Base-by-base conservation (phyloP, 2,113 vertebrate species). In the Peromyscus leucopus region DNA sequence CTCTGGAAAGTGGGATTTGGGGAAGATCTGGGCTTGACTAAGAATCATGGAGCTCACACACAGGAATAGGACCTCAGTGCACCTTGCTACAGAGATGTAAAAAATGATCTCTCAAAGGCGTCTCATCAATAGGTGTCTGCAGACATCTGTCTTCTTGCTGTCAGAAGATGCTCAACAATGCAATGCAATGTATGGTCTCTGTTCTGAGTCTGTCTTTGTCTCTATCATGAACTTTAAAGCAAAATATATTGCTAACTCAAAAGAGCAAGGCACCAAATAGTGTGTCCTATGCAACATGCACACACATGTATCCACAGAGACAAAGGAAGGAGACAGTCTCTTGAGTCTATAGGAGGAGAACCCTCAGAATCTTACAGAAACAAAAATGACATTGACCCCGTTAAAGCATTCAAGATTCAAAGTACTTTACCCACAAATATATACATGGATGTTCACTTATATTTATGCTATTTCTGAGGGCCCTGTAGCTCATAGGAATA, bases 21-120 rank as follows among this genome's bases (percentile, higher is more conserved):
- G 90, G 46, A 95, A 96, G 21, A 42, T 10, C 16, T 75, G 57
- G 19, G 24, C 57, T 88, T 96, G 74, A 1, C n/a, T 91, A 71
- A 91, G 42, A 80, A 46, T 76, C 46, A 89, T 59, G n/a, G 42
- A 79, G 48, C 75, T 89, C 74, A 48, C 3, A 33, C 12, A 57
- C 11, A 61, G 3, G 19, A 87, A 26, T 67, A 26, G 33, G 33
- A 61, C 19, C 0, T 11, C 89, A 26, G 8, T 67, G 59, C 46
- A 72, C 16, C 7, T 83, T 65, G 2, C 5, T 33, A 24, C 15
- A 72, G 7, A 89, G 61, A 72, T 86, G 63, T 87, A 24, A 51
- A 51, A n/a, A 42, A 39, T 3, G 39, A 61, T 8, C 33, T 16
- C 7, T 36, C 26, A 42, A 39, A n/a, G 9, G 26, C 7, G 42